Conservation (phyloP, 2,113 vertebrate genomes). For the Riparia riparia region DNA sequence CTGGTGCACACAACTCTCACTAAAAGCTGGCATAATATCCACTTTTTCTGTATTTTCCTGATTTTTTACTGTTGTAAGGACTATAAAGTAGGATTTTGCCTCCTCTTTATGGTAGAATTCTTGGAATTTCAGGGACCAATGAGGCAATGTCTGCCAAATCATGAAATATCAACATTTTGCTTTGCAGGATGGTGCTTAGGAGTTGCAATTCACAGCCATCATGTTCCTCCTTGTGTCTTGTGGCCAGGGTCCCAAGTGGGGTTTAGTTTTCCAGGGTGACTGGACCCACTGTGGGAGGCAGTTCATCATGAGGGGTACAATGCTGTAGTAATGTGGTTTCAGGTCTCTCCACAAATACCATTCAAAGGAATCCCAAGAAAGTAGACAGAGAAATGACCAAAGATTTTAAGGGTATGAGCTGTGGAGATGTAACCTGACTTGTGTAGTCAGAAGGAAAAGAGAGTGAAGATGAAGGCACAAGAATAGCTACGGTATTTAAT, state of each 20-base stretch:
- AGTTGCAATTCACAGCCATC: neutral
- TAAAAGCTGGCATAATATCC: neutral
- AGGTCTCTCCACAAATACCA: neutral
- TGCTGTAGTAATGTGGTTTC: neutral
- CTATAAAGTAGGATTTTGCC: neutral
- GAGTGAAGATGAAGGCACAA: neutral
- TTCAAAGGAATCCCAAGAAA: neutral
- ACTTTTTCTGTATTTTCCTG: neutral
- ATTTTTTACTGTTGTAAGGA: neutral
- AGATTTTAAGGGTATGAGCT: neutral
- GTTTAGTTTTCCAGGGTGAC: neutral
- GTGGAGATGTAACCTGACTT: neutral
- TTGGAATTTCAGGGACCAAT: neutral
- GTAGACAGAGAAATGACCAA: neutral
- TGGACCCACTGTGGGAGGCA: neutral
- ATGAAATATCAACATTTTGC: neutral
- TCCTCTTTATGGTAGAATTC: neutral
- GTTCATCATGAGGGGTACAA: neutral
- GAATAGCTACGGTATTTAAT: accelerated
- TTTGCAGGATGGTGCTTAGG: neutral
- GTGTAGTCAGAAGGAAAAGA: neutral
- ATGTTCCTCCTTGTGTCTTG: neutral
- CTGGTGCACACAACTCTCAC: neutral
- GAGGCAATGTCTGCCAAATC: neutral
- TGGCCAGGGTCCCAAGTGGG: neutral